phyloP scores from a whole-genome alignment of 2,113 vertebrate species.

The Bubalus kerabau region DNA sequence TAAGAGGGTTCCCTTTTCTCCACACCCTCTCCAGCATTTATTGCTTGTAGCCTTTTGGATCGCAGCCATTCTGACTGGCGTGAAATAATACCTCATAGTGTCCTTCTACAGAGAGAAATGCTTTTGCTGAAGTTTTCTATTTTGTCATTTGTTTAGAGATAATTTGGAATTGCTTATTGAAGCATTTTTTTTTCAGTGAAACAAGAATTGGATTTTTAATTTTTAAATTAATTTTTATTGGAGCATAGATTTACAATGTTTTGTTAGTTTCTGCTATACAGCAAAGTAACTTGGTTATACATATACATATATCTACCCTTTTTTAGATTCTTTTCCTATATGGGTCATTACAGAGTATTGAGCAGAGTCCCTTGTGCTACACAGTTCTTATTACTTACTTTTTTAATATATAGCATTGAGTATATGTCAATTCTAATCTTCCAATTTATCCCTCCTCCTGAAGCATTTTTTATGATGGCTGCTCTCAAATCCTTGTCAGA shows the following conservation, averaged over 20 bases:
- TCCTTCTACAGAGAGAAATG: neutral
- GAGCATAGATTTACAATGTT: neutral
- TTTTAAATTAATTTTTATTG: neutral
- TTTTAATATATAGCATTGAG: neutral
- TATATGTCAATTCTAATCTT: neutral
- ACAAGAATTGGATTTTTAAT: neutral
- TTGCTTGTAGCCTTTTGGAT: too few relatives aligned
- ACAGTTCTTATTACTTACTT: neutral
- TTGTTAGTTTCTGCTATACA: neutral
- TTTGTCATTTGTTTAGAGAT: neutral
- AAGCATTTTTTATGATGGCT: neutral
- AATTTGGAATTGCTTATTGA: neutral
- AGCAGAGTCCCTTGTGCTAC: neutral
- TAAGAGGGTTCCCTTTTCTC: too few relatives aligned
- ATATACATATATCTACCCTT: neutral
- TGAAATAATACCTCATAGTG: too few relatives aligned
- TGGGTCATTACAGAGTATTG: neutral
- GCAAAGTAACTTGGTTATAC: neutral
- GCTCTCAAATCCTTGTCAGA: neutral
- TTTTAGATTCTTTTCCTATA: neutral
- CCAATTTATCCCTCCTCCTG: neutral
- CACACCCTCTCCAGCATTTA: too few relatives aligned
- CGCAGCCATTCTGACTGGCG: too few relatives aligned
- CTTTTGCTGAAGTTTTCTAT: neutral
- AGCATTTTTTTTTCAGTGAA: neutral